A percentile compares a stretch with the other conserved stretches of the same genome.
Conservation (phyloP, 2,113 vertebrate species). For the Potamarius usumacintae region DNA sequence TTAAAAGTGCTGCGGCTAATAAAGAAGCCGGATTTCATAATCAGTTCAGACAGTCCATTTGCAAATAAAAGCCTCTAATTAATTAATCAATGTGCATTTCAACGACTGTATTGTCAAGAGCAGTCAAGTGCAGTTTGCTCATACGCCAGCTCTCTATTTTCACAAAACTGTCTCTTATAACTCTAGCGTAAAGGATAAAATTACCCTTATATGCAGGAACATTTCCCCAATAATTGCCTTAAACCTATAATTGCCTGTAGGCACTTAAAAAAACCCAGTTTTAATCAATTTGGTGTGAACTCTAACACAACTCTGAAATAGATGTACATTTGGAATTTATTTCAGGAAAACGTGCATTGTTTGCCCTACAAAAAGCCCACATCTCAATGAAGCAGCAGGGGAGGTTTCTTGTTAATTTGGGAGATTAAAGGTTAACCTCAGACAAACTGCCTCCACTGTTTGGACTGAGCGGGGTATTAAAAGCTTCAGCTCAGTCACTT, state of each 20-base stretch:
- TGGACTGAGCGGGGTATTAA: slow-evolving; percentile 52
- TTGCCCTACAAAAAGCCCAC: slow-evolving; percentile 45
- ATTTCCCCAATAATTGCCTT: slow-evolving; percentile 22
- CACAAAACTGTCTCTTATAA: slow-evolving; percentile 25
- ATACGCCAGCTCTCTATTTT: slow-evolving; percentile 31
- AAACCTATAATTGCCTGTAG: slow-evolving; percentile 13
- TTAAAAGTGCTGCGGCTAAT: slow-evolving; percentile 63
- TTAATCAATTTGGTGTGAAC: slow-evolving; percentile 1
- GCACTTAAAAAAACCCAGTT: neutral
- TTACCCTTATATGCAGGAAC: slow-evolving; percentile 17
- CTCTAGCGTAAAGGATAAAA: slow-evolving; percentile 23
- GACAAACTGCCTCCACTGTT: slow-evolving; percentile 52
- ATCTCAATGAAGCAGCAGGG: slow-evolving; percentile 54
- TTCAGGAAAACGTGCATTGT: slow-evolving; percentile 34
- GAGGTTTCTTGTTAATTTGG: slow-evolving; percentile 55
- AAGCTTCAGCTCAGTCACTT: slow-evolving; percentile 20
- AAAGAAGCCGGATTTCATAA: slow-evolving; percentile 75
- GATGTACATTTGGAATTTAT: neutral
- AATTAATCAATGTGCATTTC: slow-evolving; percentile 78
- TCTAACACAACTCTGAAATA: slow-evolving; percentile 12
- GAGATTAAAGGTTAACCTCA: slow-evolving; percentile 59
- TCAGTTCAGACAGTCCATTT: slow-evolving; percentile 77
- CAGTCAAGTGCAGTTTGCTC: slow-evolving; percentile 71
- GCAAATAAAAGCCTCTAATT: slow-evolving; percentile 78
- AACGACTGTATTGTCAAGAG: slow-evolving; percentile 72